Evolutionary conservation across 2,888 invertebrate genomes (phyloP).

Genomic region (Spatulosminthurus flaviceps): DNA sequence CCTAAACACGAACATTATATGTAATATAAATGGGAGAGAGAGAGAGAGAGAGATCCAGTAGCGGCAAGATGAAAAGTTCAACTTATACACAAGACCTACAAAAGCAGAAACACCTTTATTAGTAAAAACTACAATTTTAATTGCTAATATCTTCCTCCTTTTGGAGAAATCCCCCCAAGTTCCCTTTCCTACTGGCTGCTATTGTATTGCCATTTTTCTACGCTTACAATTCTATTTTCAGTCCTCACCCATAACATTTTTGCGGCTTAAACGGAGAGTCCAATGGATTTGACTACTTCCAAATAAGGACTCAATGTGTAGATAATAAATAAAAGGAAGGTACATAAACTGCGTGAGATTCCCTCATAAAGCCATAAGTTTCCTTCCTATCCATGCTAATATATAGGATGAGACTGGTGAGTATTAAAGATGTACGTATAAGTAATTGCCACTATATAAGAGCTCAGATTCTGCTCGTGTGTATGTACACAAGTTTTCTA

Average conservation of each 20-base stretch:
- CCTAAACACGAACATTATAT: neutral
- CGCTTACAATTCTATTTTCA: neutral
- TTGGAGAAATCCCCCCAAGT: too few species aligned
- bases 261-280: neutral
- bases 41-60: neutral
- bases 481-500: too few species aligned
- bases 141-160: neutral
- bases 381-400: neutral
- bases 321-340: neutral
- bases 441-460: too few species aligned
- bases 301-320: neutral
- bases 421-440: too few species aligned
- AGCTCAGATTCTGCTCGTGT: too few species aligned
- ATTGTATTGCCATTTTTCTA: too few species aligned
- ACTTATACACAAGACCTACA: neutral
- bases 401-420: too few species aligned
- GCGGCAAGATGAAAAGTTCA: neutral
- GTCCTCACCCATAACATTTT: neutral
- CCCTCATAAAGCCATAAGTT: neutral
- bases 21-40: too few species aligned
- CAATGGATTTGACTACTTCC: neutral
- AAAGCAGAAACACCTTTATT: too few species aligned
- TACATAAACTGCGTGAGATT: neutral
- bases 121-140: neutral
- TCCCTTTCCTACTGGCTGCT: too few species aligned